These are phyloP conservation scores for Microctonus brassicae DNA, from an alignment of 2,888 invertebrate species.

Conservation along the genomic window DNA sequence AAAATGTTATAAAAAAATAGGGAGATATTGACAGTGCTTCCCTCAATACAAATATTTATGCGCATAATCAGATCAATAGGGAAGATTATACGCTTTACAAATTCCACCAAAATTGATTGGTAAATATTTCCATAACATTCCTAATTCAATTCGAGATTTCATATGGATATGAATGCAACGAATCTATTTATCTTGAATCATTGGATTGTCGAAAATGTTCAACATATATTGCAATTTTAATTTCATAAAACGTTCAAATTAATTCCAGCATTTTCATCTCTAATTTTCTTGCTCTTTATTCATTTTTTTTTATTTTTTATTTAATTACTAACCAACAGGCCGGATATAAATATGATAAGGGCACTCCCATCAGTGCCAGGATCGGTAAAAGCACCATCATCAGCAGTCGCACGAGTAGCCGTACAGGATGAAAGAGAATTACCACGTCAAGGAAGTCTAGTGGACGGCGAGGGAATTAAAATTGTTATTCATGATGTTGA, in stretches of 20 bases:
- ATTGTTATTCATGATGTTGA: constrained; percentile 95
- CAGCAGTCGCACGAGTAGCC: constrained; percentile 74
- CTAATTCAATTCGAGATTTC: constrained; percentile 9
- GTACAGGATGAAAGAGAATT: constrained; percentile 77
- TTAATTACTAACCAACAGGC: constrained; percentile 71
- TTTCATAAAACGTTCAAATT: background rate
- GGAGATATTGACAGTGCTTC: background rate
- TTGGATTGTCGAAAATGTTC: background rate
- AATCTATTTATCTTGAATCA: background rate
- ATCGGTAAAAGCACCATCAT: constrained; percentile 69
- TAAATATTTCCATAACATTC: constrained; percentile 27
- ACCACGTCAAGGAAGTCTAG: constrained; percentile 84
- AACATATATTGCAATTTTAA: background rate
- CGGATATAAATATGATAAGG: constrained; percentile 77
- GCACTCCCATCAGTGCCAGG: constrained; percentile 70
- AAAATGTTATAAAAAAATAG: background rate
- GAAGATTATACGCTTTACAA: constrained; percentile 14
- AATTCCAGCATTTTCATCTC: background rate
- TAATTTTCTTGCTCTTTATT: background rate
- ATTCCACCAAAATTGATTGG: background rate
- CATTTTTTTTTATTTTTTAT: background rate
- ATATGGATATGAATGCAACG: constrained; percentile 2
- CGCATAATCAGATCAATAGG: background rate
- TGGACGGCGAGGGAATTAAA: constrained; percentile 92
- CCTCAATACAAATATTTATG: constrained; percentile 15